Evolutionary conservation across 1,140 invertebrate species (phyloP), one percentile per base, ranked within the genome.

Genomic region (Camponotus floridanus): DNA sequence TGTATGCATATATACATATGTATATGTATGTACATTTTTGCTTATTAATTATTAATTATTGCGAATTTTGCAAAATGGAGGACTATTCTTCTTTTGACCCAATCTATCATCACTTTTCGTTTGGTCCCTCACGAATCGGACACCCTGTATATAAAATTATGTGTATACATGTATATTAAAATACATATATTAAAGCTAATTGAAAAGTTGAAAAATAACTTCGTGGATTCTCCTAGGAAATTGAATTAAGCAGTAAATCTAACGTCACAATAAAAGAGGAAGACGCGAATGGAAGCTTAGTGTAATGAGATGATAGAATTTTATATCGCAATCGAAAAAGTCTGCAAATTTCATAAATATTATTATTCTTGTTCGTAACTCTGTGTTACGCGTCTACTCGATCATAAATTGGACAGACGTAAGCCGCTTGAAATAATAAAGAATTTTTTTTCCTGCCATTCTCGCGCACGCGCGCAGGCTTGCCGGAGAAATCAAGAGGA

Each of bases 391-490:
- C 33, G 31, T 81, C 48, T 80, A 33, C 8, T 11, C 31, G 26
- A 61, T 81, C 51, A 59, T 71, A 83, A 83, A 83, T 62, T 73
- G 55, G 68, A 59, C 33, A 59, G 71, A 83, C 42, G 59, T 73
- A 73, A 83, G 33, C 18, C 70, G 15, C 13, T 61, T 76, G 65
- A 71, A 45, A 74, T 83, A 74, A 81, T 83, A 73, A 73, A 74
- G 68, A 74, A 36, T 39, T 45, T 81, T 36, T 48, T 71, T 18
- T 81, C 33, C 65, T 81, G 15, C 39, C 51, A n/a, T 9, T 0
- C 48, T 15, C 48, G 13, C 15, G 4, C 21, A 2, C 15, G 13
- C 36, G 5, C 15, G 9, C 21, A 70, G 11, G 13, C 18, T 73
- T 33, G 15, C 57, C 48, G 15, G 57, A n/a, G 21, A 31, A 42